These are phyloP conservation scores for Babyrousa celebensis DNA, from an alignment of 2,797 vertebrate species.

Conservation along the genomic window DNA sequence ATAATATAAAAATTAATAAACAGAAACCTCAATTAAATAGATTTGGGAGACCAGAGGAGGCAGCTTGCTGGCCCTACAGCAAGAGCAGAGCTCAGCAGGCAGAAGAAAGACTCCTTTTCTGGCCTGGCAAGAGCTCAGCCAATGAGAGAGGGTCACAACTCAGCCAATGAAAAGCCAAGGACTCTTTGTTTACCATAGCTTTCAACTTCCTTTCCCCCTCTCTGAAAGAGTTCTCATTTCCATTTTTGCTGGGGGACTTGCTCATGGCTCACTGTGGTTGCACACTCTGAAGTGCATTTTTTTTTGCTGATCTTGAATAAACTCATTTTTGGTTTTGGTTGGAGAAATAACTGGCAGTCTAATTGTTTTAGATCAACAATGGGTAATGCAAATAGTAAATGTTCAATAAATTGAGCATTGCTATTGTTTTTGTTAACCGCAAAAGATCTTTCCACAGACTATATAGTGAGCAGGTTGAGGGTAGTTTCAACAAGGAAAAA, in stretches of 20 bases:
- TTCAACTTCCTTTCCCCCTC: neutral
- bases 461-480: neutral
- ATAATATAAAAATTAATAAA: neutral
- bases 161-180: neutral
- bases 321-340: neutral
- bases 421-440: neutral
- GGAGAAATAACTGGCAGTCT: neutral
- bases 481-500: neutral
- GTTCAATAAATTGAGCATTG: neutral
- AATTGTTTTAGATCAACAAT: neutral
- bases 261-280: neutral
- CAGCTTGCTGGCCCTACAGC: too few species aligned
- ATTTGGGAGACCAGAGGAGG: neutral
- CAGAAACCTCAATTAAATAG: neutral
- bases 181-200: neutral
- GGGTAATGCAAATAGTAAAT: neutral
- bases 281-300: neutral
- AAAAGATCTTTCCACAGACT: slow-evolving; percentile 25
- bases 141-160: neutral
- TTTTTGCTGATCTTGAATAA: neutral
- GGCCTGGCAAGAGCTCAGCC: neutral
- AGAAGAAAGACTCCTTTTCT: neutral
- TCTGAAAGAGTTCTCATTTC: neutral
- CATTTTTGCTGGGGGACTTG: neutral
- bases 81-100: neutral